Percentiles rank a stretch among this genome's conserved stretches.
Evolutionary conservation across 2,113 vertebrate species (phyloP).

Genomic region (Colinus virginianus): DNA sequence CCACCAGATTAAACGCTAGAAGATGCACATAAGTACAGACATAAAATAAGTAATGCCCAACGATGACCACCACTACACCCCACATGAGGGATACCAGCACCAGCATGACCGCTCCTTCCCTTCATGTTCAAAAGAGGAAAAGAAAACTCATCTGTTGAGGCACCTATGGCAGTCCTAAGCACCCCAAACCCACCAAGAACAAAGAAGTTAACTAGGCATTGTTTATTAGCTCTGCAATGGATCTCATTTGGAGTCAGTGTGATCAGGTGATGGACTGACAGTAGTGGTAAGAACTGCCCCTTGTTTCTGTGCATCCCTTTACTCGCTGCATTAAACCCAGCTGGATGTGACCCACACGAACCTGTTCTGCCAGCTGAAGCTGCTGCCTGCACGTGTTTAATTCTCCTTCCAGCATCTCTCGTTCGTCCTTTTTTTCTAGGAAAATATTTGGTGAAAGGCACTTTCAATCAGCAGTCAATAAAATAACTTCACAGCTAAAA

Average conservation of each 20-base stretch:
- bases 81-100: background rate
- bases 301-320: background rate
- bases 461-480: background rate
- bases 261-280: no score
- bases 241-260: background rate
- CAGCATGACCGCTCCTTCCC: background rate
- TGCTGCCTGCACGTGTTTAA: constrained; percentile 69
- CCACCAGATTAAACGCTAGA: background rate
- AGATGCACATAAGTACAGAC: background rate
- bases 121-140: background rate
- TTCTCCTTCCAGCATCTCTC: constrained; percentile 73
- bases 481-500: background rate
- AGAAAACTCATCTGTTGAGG: background rate
- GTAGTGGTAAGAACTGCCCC: background rate
- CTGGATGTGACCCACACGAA: background rate
- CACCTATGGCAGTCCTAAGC: background rate
- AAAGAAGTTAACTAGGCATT: background rate
- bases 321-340: rapidly evolving
- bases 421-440: constrained; percentile 76
- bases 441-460: background rate
- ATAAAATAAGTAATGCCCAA: background rate
- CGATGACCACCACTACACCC: background rate
- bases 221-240: background rate
- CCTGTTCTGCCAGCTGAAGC: constrained; percentile 78
- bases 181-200: background rate